Percentiles rank a stretch among this genome's conserved stretches.
Conservation (phyloP, 1,140 invertebrate genomes). For the Dendrolimus kikuchii region DNA sequence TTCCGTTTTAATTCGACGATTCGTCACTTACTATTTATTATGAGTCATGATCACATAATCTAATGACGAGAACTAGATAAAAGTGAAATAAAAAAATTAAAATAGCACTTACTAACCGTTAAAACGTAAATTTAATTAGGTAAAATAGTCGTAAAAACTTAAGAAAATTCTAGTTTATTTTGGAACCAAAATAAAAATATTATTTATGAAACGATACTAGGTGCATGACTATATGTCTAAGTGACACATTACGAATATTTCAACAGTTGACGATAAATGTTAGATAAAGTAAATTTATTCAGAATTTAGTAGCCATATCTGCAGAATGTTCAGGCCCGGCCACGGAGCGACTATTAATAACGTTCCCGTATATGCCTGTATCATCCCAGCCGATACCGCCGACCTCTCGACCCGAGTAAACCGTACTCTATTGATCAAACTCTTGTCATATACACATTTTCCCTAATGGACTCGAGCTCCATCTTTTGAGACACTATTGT, state of each 20-base stretch:
- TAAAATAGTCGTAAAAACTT: no score
- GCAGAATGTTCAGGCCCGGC: constrained; percentile 25
- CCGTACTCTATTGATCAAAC: constrained; percentile 50
- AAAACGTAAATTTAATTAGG: no score
- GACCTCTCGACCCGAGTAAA: constrained; percentile 32
- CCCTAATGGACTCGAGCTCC: constrained; percentile 47
- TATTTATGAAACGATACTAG: no score
- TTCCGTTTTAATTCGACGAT: no score
- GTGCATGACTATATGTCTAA: neutral
- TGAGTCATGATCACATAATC: no score
- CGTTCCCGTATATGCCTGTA: constrained; percentile 26
- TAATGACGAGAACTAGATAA: no score
- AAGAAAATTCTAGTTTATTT: no score
- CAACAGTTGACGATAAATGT: constrained; percentile 7
- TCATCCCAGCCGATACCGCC: constrained; percentile 26
- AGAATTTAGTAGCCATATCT: constrained; percentile 23
- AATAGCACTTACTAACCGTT: no score
- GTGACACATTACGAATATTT: neutral
- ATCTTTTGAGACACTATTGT: constrained; percentile 40
- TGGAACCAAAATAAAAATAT: no score
- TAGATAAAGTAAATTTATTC: constrained; percentile 18
- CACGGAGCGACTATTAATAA: constrained; percentile 48
- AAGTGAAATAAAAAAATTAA: no score
- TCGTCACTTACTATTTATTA: no score
- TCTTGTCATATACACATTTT: constrained; percentile 52